Base-by-base conservation (phyloP, 2,113 vertebrate species). In the Pavo muticus region DNA sequence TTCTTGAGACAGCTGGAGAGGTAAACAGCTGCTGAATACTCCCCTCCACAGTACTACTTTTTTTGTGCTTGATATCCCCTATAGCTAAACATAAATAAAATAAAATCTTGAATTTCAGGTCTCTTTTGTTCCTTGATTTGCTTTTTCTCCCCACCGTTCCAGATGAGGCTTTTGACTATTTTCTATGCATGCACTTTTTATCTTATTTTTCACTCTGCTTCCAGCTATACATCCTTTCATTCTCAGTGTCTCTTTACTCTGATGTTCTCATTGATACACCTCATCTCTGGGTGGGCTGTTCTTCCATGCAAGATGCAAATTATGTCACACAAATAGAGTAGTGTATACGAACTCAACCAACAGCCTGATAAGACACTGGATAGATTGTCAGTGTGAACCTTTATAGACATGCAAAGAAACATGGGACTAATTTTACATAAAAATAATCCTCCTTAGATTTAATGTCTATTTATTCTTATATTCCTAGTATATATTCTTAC, bases 121-220 rank as follows among this genome's bases (percentile, higher is more conserved):
- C 18, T 19, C n/a, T 39, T n/a, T 90, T 69, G 32, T 37, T 2
- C 1, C 27, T 69, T 70, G 27, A 74, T 90, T 79, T 93, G 39
- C 56, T 89, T 23, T 61, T 74, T 71, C 48, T 91, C 10, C 9
- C 5, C 20, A 18, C 2, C 10, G 56, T 87, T 94, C 70, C 64
- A 73, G 63, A 47, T 71, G 19, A 88, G 10, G 44, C 61, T 82
- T 70, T 68, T 60, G 45, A 12, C 20, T 70, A 3, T 69, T 40
- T 67, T 89, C 47, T 18, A 72, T 5, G 24, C 45, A 64, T 19
- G 42, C 13, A 27, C 27, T 61, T 25, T n/a, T 57, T 67, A 8
- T 54, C 17, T 77, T 65, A 23, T 83, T 88, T 44, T 75, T 90
- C 30, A 61, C 48, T 40, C 29, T 84, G 20, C n/a, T 89, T 95